Base-by-base conservation (phyloP, 2,113 vertebrate genomes). In the Alligator mississippiensis region DNA sequence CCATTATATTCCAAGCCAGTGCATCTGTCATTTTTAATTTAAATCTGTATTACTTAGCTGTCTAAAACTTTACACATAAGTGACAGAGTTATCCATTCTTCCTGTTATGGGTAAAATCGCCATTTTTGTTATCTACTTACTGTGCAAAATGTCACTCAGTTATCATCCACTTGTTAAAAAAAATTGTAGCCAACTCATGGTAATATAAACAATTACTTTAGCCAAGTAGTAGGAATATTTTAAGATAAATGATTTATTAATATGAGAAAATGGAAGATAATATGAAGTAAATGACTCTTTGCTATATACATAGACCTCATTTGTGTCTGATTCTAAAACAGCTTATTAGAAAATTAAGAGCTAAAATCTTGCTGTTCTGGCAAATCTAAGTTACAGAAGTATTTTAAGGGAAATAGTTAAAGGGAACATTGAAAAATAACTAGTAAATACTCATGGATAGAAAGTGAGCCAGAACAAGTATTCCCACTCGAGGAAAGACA, bases 11-110 rank as follows among this genome's bases (percentile, higher is more conserved):
- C 96, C 93, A 96, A 97, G 85, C 95, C 95, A 97, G 90, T 91
- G 95, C 94, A 96, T 96, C 95, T 98, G 97, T 97, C 98, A 94
- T 97, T 98, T 98, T 98, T 94, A 96, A 97, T 98, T 97, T 98
- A 96, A 97, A 97, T 98, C 97, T 96, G 90, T 98, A 96, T 98
- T 98, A 97, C 96, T 97, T 98, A 96, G 81, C 96, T 98, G 97
- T 97, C 97, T 96, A 97, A 96, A 98, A 98, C 97, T 98, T 98
- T 97, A 96, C 92, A 96, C 87, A 1, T 92, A 97, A 97, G 96
- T 97, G 97, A 96, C 97, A 97, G 87, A 97, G 91, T 96, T 97
- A 96, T 93, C 94, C 96, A 89, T 95, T 95, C 95, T 96, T 97
- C 97, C 84, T 97, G 86, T 97, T 97, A 91, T 76, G 85, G 93